Conservation (phyloP, 2,888 invertebrate genomes). For the Drosophila emarginata region DNA sequence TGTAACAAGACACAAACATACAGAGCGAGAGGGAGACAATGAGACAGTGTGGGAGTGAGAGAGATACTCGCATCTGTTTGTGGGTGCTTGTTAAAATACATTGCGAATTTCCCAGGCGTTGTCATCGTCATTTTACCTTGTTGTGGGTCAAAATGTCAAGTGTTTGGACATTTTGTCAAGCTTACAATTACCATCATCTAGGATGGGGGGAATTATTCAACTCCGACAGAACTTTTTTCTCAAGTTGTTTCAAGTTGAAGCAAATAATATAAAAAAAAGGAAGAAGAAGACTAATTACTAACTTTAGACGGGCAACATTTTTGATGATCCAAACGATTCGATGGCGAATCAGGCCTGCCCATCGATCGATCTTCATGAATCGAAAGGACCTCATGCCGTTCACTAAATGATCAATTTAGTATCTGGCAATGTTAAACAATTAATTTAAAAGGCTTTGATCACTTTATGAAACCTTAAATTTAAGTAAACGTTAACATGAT, state of each 20-base stretch:
- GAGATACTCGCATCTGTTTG: constrained; percentile 1
- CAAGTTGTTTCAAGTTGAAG: too few species aligned
- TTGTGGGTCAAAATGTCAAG: constrained; percentile 45
- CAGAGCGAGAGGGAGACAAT: neutral
- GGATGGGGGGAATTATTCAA: neutral
- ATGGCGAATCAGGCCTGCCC: constrained; percentile 20
- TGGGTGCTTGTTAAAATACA: constrained; percentile 44
- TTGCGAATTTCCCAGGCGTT: constrained; percentile 42
- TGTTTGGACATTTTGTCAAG: constrained; percentile 12
- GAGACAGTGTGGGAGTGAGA: constrained; percentile 19
- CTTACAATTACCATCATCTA: constrained; percentile 1
- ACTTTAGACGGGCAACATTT: constrained; percentile 43
- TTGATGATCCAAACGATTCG: constrained; percentile 27
- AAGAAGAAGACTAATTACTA: constrained; percentile 68
- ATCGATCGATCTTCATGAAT: constrained; percentile 13
- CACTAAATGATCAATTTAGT: neutral
- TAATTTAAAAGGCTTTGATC: neutral
- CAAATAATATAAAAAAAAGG: neutral
- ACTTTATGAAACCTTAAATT: neutral
- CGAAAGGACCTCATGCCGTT: constrained; percentile 57
- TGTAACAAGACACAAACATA: neutral
- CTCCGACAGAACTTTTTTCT: too few species aligned
- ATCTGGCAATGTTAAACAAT: neutral
- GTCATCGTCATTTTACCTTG: constrained; percentile 17
- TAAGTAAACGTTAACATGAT: neutral